Conservation (phyloP, 2,888 invertebrate species). For the Drosophila mayaguana region DNA sequence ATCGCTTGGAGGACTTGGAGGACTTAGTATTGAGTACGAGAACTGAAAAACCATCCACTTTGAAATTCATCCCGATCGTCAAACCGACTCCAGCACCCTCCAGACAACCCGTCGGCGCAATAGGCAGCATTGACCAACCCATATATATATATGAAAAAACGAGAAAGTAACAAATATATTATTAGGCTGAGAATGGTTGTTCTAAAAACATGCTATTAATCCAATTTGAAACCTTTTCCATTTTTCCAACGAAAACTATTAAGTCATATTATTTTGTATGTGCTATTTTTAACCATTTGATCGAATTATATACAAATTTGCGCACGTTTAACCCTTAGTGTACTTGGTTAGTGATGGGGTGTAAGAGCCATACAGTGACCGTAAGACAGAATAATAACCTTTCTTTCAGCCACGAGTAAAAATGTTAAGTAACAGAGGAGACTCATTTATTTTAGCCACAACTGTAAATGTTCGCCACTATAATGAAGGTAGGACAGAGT, state of each 20-base stretch:
- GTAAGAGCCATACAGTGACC: too few relatives aligned
- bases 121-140: too few relatives aligned
- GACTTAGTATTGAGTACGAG: fast-evolving
- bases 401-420: neutral
- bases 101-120: too few relatives aligned
- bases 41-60: too few relatives aligned
- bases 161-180: neutral
- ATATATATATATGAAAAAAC: too few relatives aligned
- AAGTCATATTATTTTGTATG: neutral
- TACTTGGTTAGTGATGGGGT: neutral
- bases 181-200: neutral
- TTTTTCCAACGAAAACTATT: neutral
- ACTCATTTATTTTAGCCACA: neutral
- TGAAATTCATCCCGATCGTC: too few relatives aligned
- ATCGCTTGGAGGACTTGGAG: slow-evolving; percentile 43
- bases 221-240: too few relatives aligned
- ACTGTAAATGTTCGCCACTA: neutral
- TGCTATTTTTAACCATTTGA: neutral
- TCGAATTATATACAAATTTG: neutral
- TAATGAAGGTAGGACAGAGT: neutral
- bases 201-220: neutral
- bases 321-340: neutral
- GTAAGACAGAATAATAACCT: neutral
- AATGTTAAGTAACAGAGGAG: neutral
- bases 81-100: too few relatives aligned